phyloP scores from a whole-genome alignment of 2,888 invertebrate genomes.

The Masnerella sp. region DNA sequence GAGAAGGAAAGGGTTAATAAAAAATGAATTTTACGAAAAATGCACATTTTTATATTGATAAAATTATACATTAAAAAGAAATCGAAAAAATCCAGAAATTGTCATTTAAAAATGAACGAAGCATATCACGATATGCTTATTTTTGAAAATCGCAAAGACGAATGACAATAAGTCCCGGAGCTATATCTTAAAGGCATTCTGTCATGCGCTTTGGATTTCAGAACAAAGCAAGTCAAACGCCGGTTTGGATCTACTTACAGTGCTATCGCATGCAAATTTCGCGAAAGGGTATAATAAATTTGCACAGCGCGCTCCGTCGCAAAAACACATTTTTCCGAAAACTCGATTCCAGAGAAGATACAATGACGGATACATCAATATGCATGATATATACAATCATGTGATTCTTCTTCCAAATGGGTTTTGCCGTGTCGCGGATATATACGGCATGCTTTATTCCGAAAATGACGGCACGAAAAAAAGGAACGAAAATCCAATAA shows the following conservation, averaged over 20 bases:
- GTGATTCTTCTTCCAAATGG: slow-evolving; percentile 15
- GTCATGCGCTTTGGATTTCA: slow-evolving; percentile 7
- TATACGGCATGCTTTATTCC: slow-evolving; percentile 5
- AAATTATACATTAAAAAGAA: no score
- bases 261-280: slow-evolving; percentile 25
- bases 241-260: slow-evolving; percentile 13
- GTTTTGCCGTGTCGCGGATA: slow-evolving; percentile 4
- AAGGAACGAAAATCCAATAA: slow-evolving; percentile 12
- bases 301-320: slow-evolving; percentile 1
- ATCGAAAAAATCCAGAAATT: no score
- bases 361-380: slow-evolving; percentile 34
- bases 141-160: slow-evolving; percentile 14
- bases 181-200: slow-evolving; percentile 20
- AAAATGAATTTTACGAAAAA: no score
- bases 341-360: slow-evolving; percentile 29
- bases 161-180: slow-evolving; percentile 16
- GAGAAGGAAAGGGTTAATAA: no score
- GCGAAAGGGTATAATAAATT: slow-evolving; percentile 24
- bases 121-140: no score
- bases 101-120: no score
- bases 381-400: slow-evolving; percentile 31
- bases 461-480: background rate
- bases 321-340: slow-evolving; percentile 33
- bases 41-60: no score
- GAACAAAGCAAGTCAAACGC: slow-evolving; percentile 30